These are phyloP conservation scores for Choristoneura rosaceana DNA, from an alignment of 2,888 invertebrate genomes.

Conservation along the genomic window DNA sequence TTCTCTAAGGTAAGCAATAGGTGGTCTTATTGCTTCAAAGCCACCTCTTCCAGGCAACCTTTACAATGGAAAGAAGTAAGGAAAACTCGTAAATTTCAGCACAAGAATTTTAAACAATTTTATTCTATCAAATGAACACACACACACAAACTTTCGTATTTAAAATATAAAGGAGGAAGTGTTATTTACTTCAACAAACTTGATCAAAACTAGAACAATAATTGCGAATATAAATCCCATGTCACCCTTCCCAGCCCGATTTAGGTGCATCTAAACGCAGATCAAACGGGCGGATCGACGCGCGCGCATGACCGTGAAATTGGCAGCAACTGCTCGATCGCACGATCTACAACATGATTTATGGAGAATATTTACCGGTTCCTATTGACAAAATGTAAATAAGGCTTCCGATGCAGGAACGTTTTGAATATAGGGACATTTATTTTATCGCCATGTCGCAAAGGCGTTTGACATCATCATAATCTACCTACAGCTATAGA, in stretches of 20 bases:
- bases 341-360: slow-evolving; percentile 17
- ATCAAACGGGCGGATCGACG: slow-evolving; percentile 29
- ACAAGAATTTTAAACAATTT: no score
- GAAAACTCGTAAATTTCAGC: no score
- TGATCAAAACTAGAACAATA: background rate
- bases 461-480: no score
- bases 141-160: no score
- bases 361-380: slow-evolving; percentile 3
- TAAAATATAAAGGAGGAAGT: no score
- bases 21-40: no score
- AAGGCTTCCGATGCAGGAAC: background rate
- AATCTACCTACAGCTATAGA: no score
- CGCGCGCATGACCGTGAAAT: slow-evolving; percentile 33
- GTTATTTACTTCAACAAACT: no score
- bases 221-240: background rate
- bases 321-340: slow-evolving; percentile 33
- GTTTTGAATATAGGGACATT: background rate
- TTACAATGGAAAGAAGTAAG: no score
- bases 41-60: no score
- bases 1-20: no score
- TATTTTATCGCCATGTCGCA: background rate
- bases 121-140: no score
- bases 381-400: slow-evolving; percentile 14
- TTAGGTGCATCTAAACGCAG: slow-evolving; percentile 24
- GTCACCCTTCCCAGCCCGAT: background rate